Base-by-base conservation (phyloP, 2,797 vertebrate species). In the Tapirus indicus region DNA sequence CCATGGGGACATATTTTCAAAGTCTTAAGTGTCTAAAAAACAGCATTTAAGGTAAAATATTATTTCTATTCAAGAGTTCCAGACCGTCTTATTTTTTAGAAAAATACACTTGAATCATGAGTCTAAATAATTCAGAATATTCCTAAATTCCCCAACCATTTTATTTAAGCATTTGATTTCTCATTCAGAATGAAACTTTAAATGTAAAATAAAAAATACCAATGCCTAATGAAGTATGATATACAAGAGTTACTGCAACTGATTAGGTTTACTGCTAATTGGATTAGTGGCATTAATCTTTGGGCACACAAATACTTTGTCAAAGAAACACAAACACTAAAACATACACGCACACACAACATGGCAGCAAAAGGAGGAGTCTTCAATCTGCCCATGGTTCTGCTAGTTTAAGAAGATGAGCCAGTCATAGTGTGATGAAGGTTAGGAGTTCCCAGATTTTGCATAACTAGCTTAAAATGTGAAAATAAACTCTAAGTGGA, bases 401-500 rank as follows among this genome's bases (percentile, higher is more conserved):
- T 44, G n/a, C 60, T n/a, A 88, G 23, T 60, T 95, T 90, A 77
- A 38, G 17, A 66, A 75, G 77, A 56, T 38, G 18, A 41, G 17
- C 78, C 38, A 84, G 32, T 72, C 27, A 83, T 7, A 18, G n/a
- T 47, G 44, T 69, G 68, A 44, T 27, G 11, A 93, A 91, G 3
- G 20, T 60, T 68, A 78, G 64, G 56, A 90, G 49, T 56, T 78
- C 6, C 29, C n/a, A 89, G 56, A 38, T 60, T 83, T 86, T 74
- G 25, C 41, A 52, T 18, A 85, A 41, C 12, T 7, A 29, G 47
- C n/a, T 84, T 54, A 69, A 94, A 88, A 79, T 71, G 32, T 88
- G 72, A 84, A 92, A 83, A 83, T 32, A 66, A 93, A 60, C 77
- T 80, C n/a, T 38, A 93, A 79, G 74, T 23, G 58, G 54, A 95